Base-by-base conservation (phyloP, 2,888 invertebrate species). In the Scaptodrosophila latifasciaeformis region DNA sequence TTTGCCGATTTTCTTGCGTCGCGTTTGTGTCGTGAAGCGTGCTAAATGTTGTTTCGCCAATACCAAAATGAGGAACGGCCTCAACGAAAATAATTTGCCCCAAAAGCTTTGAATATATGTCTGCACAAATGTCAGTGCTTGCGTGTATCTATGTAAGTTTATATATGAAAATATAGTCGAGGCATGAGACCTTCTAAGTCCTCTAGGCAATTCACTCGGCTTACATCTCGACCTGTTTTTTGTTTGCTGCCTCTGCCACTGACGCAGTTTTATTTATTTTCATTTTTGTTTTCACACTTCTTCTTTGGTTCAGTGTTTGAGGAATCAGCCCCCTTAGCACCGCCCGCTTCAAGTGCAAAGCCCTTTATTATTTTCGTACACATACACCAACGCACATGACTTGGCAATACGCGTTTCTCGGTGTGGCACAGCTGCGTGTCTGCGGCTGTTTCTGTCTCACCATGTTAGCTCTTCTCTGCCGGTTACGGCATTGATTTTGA, bases 281-380 rank as follows among this genome's bases (percentile, higher is more conserved):
- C n/a, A n/a, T n/a, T n/a, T n/a, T n/a, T n/a, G n/a, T 70, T 17
- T 74, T 68, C 72, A 77, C 77, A 77, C 72, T 70, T 65, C n/a
- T n/a, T n/a, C n/a, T n/a, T n/a, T n/a, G 6, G 21, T 10, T n/a
- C 40, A 12, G 13, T 15, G 13, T 27, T 59, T n/a, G n/a, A n/a
- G n/a, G n/a, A n/a, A n/a, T n/a, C n/a, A n/a, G n/a, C n/a, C n/a
- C n/a, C n/a, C n/a, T n/a, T n/a, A n/a, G n/a, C n/a, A n/a, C n/a
- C n/a, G n/a, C n/a, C n/a, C n/a, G 46, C 56, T 45, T 56, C 48
- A 61, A 66, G 76, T 75, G 75, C 59, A 75, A 75, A 78, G 75
- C 67, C 76, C 72, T 75, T 78, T 75, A 63, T 75, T 75, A 75
- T 71, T 78, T 75, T 67, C 70, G 67, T 70, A 62, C 58, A 65